Conservation (phyloP, 2,888 invertebrate genomes). For the Gastracanthus pulcherrimus region DNA sequence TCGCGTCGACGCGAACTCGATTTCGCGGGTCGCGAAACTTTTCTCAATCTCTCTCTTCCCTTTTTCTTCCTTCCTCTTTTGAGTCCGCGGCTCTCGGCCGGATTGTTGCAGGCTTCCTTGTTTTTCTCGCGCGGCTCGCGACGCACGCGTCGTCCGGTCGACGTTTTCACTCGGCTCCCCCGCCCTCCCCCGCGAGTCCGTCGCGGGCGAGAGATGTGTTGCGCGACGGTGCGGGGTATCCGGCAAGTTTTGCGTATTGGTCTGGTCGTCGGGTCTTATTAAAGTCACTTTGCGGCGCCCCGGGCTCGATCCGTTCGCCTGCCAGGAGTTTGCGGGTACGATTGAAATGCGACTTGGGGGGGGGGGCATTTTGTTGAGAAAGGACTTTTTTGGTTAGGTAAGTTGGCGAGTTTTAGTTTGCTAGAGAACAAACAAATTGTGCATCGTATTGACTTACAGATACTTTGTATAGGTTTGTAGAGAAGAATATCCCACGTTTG, state of each 20-base stretch:
- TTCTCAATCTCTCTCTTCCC: slow-evolving; percentile 47
- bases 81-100: background rate
- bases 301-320: background rate
- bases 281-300: slow-evolving; percentile 9
- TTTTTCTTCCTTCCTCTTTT: background rate
- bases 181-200: too few relatives aligned
- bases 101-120: background rate
- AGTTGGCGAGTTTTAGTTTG: too few relatives aligned
- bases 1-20: slow-evolving; percentile 34
- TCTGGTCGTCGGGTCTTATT: slow-evolving; percentile 16
- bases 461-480: too few relatives aligned
- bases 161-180: slow-evolving; percentile 42
- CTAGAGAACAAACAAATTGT: too few relatives aligned
- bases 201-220: slow-evolving; percentile 13
- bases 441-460: too few relatives aligned
- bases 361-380: too few relatives aligned
- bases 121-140: background rate
- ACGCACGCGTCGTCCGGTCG: background rate
- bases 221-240: background rate
- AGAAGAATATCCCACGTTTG: too few relatives aligned
- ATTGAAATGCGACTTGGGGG: too few relatives aligned
- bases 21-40: slow-evolving; percentile 54
- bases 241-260: slow-evolving; percentile 23
- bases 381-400: too few relatives aligned
- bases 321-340: background rate